phyloP scores from a whole-genome alignment of 2,797 vertebrate genomes.

The Pelobates cultripes region DNA sequence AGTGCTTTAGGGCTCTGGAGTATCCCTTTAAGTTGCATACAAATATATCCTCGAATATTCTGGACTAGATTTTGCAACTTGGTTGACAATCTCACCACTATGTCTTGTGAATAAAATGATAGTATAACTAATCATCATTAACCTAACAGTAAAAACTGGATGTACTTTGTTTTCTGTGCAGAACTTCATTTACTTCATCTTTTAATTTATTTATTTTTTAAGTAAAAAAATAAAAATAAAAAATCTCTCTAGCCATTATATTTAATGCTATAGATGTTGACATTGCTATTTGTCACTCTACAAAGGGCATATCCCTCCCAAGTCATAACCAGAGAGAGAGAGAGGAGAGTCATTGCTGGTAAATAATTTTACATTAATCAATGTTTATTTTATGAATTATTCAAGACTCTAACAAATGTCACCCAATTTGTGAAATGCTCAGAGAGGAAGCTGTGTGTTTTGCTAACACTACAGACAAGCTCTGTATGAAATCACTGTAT shows the following conservation, averaged over 20 bases:
- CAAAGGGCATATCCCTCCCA: constrained; percentile 34
- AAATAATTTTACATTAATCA: constrained; percentile 56
- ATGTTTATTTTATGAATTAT: constrained; percentile 57
- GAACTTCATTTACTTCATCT: too few relatives aligned
- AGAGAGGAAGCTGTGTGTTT: constrained; percentile 35
- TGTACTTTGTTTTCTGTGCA: too few relatives aligned
- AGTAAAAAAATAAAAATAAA: constrained; percentile 10
- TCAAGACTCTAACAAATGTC: constrained; percentile 57
- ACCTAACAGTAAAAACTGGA: too few relatives aligned
- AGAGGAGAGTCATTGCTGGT: constrained; percentile 52
- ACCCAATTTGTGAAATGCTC: constrained; percentile 48
- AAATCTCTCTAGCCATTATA: constrained; percentile 21
- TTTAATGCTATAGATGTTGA: constrained; percentile 39
- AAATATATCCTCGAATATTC: too few relatives aligned
- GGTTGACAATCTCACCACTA: too few relatives aligned
- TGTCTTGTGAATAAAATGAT: too few relatives aligned
- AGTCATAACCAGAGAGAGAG: constrained; percentile 46
- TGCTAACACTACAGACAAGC: constrained; percentile 50
- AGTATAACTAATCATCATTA: too few relatives aligned
- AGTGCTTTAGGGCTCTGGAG: too few relatives aligned
- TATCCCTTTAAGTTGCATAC: too few relatives aligned
- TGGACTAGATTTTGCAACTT: too few relatives aligned
- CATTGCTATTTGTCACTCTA: constrained; percentile 48
- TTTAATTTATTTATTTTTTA: neutral
- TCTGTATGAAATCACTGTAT: constrained; percentile 56